Percentiles rank a stretch among this genome's conserved stretches.
These are phyloP conservation scores for Hetaerina americana DNA, from an alignment of 1,140 invertebrate species.

Conservation along the genomic window DNA sequence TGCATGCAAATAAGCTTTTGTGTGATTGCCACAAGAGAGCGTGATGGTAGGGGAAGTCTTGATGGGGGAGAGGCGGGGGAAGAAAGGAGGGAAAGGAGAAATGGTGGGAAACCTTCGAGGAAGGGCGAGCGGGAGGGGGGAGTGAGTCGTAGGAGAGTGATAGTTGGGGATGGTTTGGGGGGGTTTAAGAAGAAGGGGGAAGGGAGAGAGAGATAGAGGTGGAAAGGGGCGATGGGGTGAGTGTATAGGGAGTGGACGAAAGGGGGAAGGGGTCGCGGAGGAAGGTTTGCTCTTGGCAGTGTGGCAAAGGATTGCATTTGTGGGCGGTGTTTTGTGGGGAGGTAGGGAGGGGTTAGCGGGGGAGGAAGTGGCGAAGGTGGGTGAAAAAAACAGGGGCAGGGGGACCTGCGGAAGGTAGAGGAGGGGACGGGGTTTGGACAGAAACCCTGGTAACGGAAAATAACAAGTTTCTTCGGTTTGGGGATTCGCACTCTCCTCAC, in stretches of 20 bases:
- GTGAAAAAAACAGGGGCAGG: background rate
- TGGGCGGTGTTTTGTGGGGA: no score
- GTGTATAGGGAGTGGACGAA: no score
- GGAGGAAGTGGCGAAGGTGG: background rate
- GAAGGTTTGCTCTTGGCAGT: no score
- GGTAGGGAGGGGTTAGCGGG: background rate
- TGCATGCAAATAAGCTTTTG: background rate
- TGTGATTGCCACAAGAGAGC: background rate
- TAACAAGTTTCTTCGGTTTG: background rate
- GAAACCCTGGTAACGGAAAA: background rate
- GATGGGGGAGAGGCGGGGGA: background rate
- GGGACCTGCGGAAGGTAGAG: background rate
- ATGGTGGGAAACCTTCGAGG: background rate
- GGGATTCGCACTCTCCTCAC: background rate
- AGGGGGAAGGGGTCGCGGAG: no score
- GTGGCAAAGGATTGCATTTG: no score
- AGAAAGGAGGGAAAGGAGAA: background rate
- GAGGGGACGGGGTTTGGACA: background rate
- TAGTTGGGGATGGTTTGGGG: no score
- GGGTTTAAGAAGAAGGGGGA: no score
- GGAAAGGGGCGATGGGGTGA: no score
- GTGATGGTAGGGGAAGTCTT: no score
- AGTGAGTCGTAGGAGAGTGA: no score
- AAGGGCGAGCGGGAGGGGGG: no score
- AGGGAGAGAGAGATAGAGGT: no score